Evolutionary conservation across 64 coral and sea anemone species (phyloP).

Genomic region (Montipora sp.): DNA sequence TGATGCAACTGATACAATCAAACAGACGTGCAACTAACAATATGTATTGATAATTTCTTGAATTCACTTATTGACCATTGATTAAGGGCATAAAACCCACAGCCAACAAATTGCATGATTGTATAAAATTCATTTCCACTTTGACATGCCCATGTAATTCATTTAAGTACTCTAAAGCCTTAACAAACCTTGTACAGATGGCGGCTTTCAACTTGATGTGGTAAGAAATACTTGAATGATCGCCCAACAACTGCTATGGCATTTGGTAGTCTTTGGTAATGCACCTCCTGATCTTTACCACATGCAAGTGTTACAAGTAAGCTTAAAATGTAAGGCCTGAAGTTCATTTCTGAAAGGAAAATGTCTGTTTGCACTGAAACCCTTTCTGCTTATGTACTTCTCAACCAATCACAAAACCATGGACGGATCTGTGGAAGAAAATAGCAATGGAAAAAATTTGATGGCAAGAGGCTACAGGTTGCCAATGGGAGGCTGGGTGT

Average conservation of each 20-base stretch:
- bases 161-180: neutral
- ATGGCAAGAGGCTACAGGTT: neutral
- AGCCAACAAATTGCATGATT: no score
- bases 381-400: no score
- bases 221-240: constrained; percentile 68
- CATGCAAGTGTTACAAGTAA: neutral
- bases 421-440: constrained; percentile 9
- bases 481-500: neutral
- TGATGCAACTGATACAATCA: no score
- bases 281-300: neutral
- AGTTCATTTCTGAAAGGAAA: constrained; percentile 17
- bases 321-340: neutral
- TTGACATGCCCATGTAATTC: no score
- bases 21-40: no score
- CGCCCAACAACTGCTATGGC: constrained; percentile 74
- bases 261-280: constrained; percentile 73
- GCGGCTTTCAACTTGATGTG: neutral
- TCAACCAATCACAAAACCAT: neutral
- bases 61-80: no score
- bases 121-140: no score
- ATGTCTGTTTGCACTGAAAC: neutral
- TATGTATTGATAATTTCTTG: no score
- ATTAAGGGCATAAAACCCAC: no score
- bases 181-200: neutral
- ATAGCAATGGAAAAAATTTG: neutral